A percentile compares a stretch with the other conserved stretches of the same genome.
Conservation (phyloP, 2,113 vertebrate species). For the Anoplopoma fimbria region DNA sequence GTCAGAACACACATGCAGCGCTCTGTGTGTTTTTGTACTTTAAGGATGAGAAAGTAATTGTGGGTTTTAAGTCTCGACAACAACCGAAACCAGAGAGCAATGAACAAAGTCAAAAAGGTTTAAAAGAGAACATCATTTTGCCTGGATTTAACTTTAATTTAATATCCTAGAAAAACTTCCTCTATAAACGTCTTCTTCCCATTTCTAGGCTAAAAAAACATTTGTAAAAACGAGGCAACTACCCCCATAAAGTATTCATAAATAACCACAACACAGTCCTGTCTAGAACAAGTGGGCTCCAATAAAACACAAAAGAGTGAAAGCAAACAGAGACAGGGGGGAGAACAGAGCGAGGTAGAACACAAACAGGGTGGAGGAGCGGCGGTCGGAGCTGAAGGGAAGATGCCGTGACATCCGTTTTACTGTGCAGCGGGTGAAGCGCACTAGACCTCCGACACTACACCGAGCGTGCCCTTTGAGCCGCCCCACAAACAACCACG, state of each 20-base stretch:
- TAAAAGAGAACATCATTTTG: conserved; percentile 34
- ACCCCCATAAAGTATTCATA: conserved; percentile 50
- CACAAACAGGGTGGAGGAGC: conserved; percentile 12
- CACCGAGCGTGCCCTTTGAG: conserved; percentile 54
- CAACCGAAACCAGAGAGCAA: conserved; percentile 35
- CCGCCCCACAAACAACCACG: conserved; percentile 47
- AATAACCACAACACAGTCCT: conserved; percentile 56
- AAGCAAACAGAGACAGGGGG: conserved; percentile 43
- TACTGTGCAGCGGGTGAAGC: conserved; percentile 59
- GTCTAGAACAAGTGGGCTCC: conserved; percentile 43
- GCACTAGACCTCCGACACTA: conserved; percentile 44
- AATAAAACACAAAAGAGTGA: conserved; percentile 44
- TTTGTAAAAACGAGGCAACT: conserved; percentile 36
- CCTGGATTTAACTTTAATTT: no score
- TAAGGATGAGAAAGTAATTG: conserved; percentile 54
- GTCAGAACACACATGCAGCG: conserved; percentile 18
- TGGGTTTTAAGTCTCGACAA: conserved; percentile 47
- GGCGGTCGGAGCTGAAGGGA: conserved; percentile 12
- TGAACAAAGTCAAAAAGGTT: conserved; percentile 31
- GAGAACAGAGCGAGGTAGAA: conserved; percentile 4
- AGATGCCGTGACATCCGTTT: conserved; percentile 63
- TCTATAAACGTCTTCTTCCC: conserved; percentile 40
- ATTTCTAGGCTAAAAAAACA: no score
- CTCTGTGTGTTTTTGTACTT: conserved; percentile 15
- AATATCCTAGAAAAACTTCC: no score